phyloP scores from a whole-genome alignment of 2,888 invertebrate genomes.

The Lypha dubia region DNA sequence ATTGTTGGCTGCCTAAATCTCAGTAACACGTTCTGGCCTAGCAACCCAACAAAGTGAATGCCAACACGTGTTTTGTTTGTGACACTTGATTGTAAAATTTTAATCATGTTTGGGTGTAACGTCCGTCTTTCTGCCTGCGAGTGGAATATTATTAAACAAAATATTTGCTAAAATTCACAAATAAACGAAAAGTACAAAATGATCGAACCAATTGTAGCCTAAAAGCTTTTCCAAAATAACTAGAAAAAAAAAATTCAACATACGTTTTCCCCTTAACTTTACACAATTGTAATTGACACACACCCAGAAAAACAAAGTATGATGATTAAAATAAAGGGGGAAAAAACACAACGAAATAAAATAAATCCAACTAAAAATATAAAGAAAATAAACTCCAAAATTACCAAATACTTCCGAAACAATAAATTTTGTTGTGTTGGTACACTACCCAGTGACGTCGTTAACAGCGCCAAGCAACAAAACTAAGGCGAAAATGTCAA shows the following conservation, averaged over 20 bases:
- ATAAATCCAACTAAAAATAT: constrained; percentile 1
- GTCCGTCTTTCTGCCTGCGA: constrained; percentile 57
- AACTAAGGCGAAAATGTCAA: constrained; percentile 43
- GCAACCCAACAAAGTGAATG: constrained; percentile 33
- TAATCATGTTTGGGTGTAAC: constrained; percentile 50
- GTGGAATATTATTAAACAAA: constrained; percentile 10
- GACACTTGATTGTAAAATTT: constrained; percentile 42
- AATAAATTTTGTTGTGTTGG: constrained; percentile 53
- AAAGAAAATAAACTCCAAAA: constrained; percentile 36
- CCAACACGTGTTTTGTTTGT: constrained; percentile 55
- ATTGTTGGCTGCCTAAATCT: not conserved
- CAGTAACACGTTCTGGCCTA: constrained; percentile 9
- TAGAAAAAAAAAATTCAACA: constrained; percentile 21
- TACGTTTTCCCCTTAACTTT: constrained; percentile 22
- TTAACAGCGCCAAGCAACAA: constrained; percentile 3
- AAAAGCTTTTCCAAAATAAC: constrained; percentile 21
- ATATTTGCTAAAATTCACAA: not conserved
- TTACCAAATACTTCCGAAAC: constrained; percentile 69
- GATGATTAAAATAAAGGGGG: constrained; percentile 4
- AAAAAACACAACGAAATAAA: not conserved
- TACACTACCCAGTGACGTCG: constrained; percentile 4
- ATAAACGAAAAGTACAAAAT: constrained; percentile 15
- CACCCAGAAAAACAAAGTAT: constrained; percentile 37
- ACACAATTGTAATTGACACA: constrained; percentile 27
- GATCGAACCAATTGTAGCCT: constrained; percentile 28